These are phyloP conservation scores for Buathra laborator DNA, from an alignment of 2,888 invertebrate genomes.

Conservation along the genomic window DNA sequence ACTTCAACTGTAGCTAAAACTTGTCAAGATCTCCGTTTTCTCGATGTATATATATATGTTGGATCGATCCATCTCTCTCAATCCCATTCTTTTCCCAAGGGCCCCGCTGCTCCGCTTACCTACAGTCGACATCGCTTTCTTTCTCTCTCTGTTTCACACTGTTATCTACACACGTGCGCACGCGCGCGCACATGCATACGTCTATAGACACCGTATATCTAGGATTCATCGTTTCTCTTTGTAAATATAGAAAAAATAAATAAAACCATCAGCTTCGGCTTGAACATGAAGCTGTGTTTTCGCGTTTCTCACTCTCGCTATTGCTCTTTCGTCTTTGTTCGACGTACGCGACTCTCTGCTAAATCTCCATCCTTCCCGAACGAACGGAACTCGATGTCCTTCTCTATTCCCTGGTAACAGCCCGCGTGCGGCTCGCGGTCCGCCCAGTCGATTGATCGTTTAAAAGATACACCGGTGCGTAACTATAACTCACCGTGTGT, in stretches of 20 bases:
- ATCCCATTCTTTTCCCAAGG: slow-evolving; percentile 45
- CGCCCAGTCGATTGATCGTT: slow-evolving; percentile 65
- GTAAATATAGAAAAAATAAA: slow-evolving; percentile 23
- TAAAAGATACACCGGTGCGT: slow-evolving; percentile 48
- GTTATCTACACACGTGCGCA: not conserved
- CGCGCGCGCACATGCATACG: not conserved
- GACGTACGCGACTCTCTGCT: slow-evolving; percentile 1
- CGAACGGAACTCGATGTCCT: slow-evolving; percentile 56
- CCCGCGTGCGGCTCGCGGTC: slow-evolving; percentile 53
- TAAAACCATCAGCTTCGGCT: not conserved
- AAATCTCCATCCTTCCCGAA: slow-evolving; percentile 42
- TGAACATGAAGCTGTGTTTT: not conserved
- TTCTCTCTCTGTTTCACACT: not conserved
- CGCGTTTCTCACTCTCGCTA: not conserved
- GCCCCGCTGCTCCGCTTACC: slow-evolving; percentile 51
- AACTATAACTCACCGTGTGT: slow-evolving; percentile 12
- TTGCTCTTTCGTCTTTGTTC: slow-evolving; percentile 41
- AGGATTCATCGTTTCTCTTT: slow-evolving; percentile 47
- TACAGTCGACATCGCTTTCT: slow-evolving; percentile 53
- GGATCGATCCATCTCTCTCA: slow-evolving; percentile 29
- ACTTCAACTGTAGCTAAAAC: not conserved
- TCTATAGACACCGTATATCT: slow-evolving; percentile 28
- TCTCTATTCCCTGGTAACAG: slow-evolving; percentile 67
- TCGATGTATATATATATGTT: no score
- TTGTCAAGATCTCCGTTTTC: not conserved